Percentiles rank a stretch among this genome's conserved stretches.
These are phyloP conservation scores for Numida meleagris DNA, from an alignment of 2,113 vertebrate genomes.

Conservation along the genomic window DNA sequence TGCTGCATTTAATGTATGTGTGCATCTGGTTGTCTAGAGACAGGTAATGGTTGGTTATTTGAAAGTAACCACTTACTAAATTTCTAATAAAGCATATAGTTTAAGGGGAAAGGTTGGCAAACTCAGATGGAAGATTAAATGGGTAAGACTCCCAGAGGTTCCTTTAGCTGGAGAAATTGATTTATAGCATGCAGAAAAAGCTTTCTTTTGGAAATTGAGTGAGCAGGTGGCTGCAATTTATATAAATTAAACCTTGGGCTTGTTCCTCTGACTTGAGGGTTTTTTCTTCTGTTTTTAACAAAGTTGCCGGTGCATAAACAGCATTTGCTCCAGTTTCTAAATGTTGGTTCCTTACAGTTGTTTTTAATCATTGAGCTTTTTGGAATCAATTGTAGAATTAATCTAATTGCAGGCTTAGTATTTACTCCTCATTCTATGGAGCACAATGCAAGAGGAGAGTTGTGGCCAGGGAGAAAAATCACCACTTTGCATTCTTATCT, in stretches of 20 bases:
- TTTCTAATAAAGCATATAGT: neutral
- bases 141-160: neutral
- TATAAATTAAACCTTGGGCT: slow-evolving; percentile 46
- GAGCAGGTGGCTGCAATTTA: slow-evolving; percentile 57
- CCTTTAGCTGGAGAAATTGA: slow-evolving; percentile 27
- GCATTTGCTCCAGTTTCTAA: neutral
- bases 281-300: neutral
- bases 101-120: neutral
- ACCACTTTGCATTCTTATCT: slow-evolving; percentile 18
- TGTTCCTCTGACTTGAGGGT: neutral
- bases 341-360: neutral
- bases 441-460: neutral
- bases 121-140: slow-evolving; percentile 22
- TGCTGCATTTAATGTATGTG: neutral
- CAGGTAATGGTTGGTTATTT: neutral
- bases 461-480: neutral
- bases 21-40: neutral
- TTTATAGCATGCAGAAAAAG: slow-evolving; percentile 25
- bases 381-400: slow-evolving; percentile 17
- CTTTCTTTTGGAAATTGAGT: slow-evolving; percentile 24
- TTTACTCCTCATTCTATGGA: neutral
- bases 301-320: neutral
- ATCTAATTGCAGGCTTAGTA: slow-evolving; percentile 19
- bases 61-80: neutral
- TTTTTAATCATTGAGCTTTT: slow-evolving; percentile 33